These are phyloP conservation scores for Bambusicola thoracicus DNA, from an alignment of 2,113 vertebrate genomes.

Conservation along the genomic window DNA sequence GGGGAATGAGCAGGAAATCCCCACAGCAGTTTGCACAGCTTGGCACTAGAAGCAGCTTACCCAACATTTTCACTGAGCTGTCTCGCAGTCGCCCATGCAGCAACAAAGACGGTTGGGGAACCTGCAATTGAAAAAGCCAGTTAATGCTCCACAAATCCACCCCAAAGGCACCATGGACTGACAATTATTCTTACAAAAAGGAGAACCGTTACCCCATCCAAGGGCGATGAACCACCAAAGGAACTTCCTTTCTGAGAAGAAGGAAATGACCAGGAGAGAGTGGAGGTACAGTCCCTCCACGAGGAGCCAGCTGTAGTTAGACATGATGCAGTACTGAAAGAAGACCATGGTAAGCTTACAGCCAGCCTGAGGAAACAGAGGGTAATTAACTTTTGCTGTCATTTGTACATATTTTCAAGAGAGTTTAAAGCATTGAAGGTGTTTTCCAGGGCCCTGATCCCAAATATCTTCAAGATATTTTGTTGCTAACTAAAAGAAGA, in stretches of 20 bases:
- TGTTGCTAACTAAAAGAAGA: neutral
- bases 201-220: slow-evolving; percentile 88
- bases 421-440: neutral
- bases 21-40: neutral
- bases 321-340: slow-evolving; percentile 94
- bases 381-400: slow-evolving; percentile 23
- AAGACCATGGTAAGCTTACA: slow-evolving; percentile 92
- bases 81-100: slow-evolving; percentile 84
- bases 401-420: neutral
- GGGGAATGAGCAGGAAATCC: neutral
- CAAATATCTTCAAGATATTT: neutral
- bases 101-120: slow-evolving; percentile 81
- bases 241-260: slow-evolving; percentile 89
- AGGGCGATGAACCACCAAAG: slow-evolving; percentile 87
- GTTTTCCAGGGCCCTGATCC: neutral
- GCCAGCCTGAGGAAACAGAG: slow-evolving; percentile 80
- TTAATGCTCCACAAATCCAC: neutral
- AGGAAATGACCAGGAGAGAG: slow-evolving; percentile 87
- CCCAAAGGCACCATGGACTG: neutral
- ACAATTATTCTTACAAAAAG: neutral
- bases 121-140: slow-evolving; percentile 74
- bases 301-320: slow-evolving; percentile 95
- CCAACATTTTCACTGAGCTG: slow-evolving; percentile 88
- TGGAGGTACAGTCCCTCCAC: slow-evolving; percentile 94
- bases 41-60: slow-evolving; percentile 70